Conservation (phyloP, 1,140 invertebrate genomes). For the Tetramorium parvispinum region DNA sequence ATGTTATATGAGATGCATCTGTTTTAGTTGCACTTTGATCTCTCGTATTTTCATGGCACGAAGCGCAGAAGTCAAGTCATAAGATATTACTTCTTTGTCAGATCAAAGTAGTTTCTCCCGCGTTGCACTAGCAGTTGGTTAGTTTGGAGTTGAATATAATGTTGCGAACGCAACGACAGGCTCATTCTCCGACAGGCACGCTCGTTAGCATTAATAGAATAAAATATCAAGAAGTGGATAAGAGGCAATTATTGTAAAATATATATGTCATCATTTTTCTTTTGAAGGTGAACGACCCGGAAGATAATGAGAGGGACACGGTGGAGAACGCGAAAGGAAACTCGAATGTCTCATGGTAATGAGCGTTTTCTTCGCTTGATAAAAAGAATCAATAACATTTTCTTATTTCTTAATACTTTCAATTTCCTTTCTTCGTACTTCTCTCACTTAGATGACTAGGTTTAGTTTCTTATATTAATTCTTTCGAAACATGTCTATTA, state of each 20-base stretch:
- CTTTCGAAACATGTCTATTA: not conserved
- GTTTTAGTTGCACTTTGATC: slow-evolving; percentile 22
- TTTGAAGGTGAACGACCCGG: slow-evolving; percentile 83
- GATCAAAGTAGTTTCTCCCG: not conserved
- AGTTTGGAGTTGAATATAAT: not conserved
- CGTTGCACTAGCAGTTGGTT: not conserved
- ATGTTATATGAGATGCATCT: slow-evolving; percentile 25
- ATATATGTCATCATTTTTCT: not conserved
- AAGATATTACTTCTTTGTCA: slow-evolving; percentile 16
- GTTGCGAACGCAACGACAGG: not conserved
- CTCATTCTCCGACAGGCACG: not conserved
- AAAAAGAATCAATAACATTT: not conserved
- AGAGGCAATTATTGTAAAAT: not conserved
- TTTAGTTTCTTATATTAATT: not conserved
- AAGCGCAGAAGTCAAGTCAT: slow-evolving; percentile 14
- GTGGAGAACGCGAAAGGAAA: slow-evolving; percentile 65
- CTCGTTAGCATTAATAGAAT: not conserved
- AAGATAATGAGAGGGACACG: slow-evolving; percentile 76
- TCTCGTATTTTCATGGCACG: not conserved
- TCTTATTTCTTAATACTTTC: slow-evolving; percentile 2
- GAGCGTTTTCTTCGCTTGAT: not conserved
- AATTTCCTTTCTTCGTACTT: not conserved
- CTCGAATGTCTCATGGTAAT: slow-evolving; percentile 77
- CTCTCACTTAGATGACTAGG: not conserved
- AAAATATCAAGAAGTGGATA: not conserved